Conservation (phyloP, 1,140 invertebrate genomes). For the Plodia interpunctella region DNA sequence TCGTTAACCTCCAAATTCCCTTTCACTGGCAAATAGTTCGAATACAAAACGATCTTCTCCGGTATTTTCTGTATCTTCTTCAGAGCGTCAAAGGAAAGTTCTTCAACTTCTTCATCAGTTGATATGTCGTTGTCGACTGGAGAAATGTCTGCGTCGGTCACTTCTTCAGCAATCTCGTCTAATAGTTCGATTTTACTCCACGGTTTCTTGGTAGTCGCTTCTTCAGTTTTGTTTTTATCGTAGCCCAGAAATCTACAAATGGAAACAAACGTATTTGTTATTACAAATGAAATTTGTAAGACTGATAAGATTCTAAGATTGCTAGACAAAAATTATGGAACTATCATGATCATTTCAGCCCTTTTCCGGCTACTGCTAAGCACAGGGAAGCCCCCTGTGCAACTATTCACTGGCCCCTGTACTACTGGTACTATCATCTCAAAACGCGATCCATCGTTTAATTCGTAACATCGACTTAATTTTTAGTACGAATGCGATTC, state of each 20-base stretch:
- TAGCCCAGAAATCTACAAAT: conserved; percentile 52
- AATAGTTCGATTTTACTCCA: conserved; percentile 57
- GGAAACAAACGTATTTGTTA: neutral
- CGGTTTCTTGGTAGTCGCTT: conserved; percentile 36
- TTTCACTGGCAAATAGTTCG: conserved; percentile 43
- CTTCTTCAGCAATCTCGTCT: conserved; percentile 42
- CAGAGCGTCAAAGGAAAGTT: conserved; percentile 43
- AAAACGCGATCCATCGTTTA: too few species aligned
- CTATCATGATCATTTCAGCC: too few species aligned
- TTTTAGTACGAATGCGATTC: too few species aligned
- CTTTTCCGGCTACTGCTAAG: too few species aligned
- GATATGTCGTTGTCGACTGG: conserved; percentile 50
- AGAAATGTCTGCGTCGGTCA: conserved; percentile 28
- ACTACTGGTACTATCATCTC: too few species aligned
- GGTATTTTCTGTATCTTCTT: conserved; percentile 56
- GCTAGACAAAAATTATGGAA: too few species aligned
- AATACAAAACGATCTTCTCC: conserved; percentile 60
- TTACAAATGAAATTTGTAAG: too few species aligned
- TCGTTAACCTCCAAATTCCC: conserved; percentile 30
- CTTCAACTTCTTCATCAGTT: conserved; percentile 52
- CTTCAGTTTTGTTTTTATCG: conserved; percentile 33
- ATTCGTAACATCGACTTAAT: too few species aligned
- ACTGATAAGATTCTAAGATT: too few species aligned
- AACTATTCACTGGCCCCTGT: too few species aligned
- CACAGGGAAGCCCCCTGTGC: too few species aligned